Evolutionary conservation across 2,797 vertebrate species (phyloP).

Genomic region (Tokudaia tokunoshimensis): DNA sequence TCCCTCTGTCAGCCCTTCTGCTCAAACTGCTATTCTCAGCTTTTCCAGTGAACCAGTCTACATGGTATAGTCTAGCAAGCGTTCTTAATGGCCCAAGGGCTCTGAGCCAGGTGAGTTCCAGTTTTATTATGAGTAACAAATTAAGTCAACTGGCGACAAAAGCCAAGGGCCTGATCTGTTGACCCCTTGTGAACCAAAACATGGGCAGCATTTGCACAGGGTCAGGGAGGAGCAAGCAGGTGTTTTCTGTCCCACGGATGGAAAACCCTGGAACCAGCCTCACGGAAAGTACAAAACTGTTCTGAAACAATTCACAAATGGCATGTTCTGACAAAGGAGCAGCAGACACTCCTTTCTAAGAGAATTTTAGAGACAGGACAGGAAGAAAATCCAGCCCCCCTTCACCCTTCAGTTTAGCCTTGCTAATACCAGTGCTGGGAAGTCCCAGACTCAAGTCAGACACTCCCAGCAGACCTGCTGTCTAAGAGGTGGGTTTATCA

Average conservation of each 20-base stretch:
- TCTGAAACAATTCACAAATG: constrained; percentile 28
- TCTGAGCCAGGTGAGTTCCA: constrained; percentile 56
- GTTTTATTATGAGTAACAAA: constrained; percentile 78
- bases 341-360: background rate
- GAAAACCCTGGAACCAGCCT: fast-evolving
- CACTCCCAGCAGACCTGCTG: too few relatives aligned
- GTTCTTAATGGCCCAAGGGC: background rate
- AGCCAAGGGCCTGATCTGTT: constrained; percentile 53
- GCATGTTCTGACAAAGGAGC: background rate
- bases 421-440: background rate
- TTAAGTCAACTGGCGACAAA: constrained; percentile 68
- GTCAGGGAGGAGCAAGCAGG: background rate
- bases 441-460: background rate
- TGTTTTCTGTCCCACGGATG: constrained; percentile 18
- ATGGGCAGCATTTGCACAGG: background rate
- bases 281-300: fast-evolving
- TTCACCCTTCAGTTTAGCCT: background rate
- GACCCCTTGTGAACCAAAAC: constrained; percentile 75
- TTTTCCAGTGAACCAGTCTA: background rate
- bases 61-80: background rate
- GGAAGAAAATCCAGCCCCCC: background rate
- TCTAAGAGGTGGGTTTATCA: background rate
- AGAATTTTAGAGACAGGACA: background rate
- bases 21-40: background rate
- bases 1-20: background rate